These are phyloP conservation scores for Lamprologus ornatipinnis DNA, from an alignment of 2,113 vertebrate species.

Conservation along the genomic window DNA sequence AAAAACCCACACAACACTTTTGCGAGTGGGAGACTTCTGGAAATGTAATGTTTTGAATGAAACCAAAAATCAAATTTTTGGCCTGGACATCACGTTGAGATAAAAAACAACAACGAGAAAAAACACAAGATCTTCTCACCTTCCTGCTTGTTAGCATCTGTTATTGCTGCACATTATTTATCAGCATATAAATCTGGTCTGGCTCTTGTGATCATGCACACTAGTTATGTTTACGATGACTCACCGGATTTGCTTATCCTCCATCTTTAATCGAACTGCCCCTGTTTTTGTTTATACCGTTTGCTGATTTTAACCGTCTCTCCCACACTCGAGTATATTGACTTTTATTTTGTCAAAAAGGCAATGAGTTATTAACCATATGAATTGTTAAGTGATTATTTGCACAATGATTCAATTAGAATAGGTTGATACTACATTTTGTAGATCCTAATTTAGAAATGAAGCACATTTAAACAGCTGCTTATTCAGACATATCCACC, in stretches of 20 bases:
- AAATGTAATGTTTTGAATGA: not conserved
- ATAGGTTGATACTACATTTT: not conserved
- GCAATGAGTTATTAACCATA: not conserved
- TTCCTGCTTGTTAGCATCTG: not conserved
- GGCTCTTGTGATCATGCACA: not conserved
- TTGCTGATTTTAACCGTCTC: not conserved
- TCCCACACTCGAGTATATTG: not conserved
- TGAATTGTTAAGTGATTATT: not conserved
- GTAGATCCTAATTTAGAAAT: not conserved
- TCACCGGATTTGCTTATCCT: not conserved
- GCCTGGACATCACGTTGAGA: not conserved
- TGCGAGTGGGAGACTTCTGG: not conserved
- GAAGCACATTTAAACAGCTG: not conserved
- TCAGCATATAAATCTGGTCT: not conserved
- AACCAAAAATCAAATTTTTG: not conserved
- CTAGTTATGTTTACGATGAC: not conserved
- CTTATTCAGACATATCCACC: not conserved
- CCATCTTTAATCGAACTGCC: not conserved
- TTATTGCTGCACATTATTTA: not conserved
- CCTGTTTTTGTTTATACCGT: not conserved
- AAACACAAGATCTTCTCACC: fast-evolving
- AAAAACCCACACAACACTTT: not conserved
- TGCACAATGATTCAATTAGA: not conserved
- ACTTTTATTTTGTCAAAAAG: not conserved
- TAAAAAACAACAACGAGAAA: not conserved